Conservation (phyloP, 2,797 vertebrate species). For the Pempheris klunzingeri region DNA sequence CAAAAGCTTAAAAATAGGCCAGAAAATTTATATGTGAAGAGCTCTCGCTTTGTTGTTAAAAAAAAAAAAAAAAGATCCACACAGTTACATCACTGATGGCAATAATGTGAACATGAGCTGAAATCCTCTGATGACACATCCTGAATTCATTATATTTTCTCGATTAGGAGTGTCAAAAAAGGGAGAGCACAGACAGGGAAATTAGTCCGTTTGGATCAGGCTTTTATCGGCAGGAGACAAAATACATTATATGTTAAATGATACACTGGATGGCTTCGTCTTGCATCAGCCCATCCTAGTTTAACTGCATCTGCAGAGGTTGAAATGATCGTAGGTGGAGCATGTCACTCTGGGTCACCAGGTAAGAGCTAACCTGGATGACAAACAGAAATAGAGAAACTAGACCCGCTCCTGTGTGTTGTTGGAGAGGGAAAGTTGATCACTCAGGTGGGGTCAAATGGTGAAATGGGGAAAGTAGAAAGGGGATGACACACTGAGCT, state of each 20-base stretch:
- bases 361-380: conserved; percentile 51
- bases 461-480: conserved; percentile 39
- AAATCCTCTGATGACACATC: conserved; percentile 65
- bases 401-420: conserved; percentile 41
- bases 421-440: conserved; percentile 66
- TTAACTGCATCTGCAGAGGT: conserved; percentile 31
- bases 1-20: conserved; percentile 38
- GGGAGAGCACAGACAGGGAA: conserved; percentile 43
- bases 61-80: not conserved
- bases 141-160: conserved; percentile 63
- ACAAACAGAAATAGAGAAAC: conserved; percentile 60
- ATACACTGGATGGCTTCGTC: conserved; percentile 33
- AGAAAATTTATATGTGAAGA: conserved; percentile 32
- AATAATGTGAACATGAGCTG: conserved; percentile 64
- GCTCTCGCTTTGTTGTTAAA: conserved; percentile 36
- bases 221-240: conserved; percentile 42
- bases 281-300: conserved; percentile 25
- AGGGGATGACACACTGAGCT: not conserved
- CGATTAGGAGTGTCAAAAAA: conserved; percentile 34
- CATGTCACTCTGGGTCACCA: conserved; percentile 57
- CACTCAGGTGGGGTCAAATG: conserved; percentile 26
- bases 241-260: conserved; percentile 46
- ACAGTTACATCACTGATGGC: conserved; percentile 61
- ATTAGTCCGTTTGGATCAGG: conserved; percentile 44
- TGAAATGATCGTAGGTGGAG: conserved; percentile 66